Evolutionary conservation across 2,888 invertebrate species (phyloP), one percentile per base, ranked within the genome.

Genomic region (Quadriops clusia): DNA sequence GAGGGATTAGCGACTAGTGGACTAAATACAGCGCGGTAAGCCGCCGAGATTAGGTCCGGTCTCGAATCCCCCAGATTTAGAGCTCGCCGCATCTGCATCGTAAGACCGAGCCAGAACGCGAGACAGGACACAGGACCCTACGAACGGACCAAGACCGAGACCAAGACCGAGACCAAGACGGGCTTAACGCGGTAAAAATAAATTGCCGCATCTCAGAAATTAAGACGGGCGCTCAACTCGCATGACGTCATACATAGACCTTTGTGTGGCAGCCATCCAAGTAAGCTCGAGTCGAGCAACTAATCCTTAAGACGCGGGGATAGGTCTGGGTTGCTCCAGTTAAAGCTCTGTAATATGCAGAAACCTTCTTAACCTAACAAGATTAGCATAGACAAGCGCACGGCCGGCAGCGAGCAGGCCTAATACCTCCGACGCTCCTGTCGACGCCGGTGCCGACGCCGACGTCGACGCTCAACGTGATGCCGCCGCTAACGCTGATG

Each of bases 311-410:
- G 71, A 70, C 71, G 69, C 61, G 65, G 65, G 48, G 50, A 47
- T 49, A 50, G 49, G 53, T 53, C 51, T 51, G 51, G 49, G 53
- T 54, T 53, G 51, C 54, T 58, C 53, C 47, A 50, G 51, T 54
- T 69, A 70, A 70, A 71, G 69, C 71, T 70, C 56, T 65, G 68
- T 73, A 72, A 72, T 73, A 71, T 71, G 72, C 70, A 69, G 71
- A 72, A 72, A 72, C 72, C 72, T 72, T 72, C 72, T 72, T 74
- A 73, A 69, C 70, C 71, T 73, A 74, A 73, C 72, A 72, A 70
- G 73, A 74, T 74, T 73, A 74, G 68, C 72, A 68, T 63, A 65
- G 60, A 67, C 68, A 68, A 68, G 70, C 61, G 62, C 63, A 67
- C 65, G 65, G 66, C 66, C 5, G 11, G 16, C 16, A 7, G 67